These are phyloP conservation scores for Plebejus anna DNA, from an alignment of 2,888 invertebrate species.

Conservation along the genomic window DNA sequence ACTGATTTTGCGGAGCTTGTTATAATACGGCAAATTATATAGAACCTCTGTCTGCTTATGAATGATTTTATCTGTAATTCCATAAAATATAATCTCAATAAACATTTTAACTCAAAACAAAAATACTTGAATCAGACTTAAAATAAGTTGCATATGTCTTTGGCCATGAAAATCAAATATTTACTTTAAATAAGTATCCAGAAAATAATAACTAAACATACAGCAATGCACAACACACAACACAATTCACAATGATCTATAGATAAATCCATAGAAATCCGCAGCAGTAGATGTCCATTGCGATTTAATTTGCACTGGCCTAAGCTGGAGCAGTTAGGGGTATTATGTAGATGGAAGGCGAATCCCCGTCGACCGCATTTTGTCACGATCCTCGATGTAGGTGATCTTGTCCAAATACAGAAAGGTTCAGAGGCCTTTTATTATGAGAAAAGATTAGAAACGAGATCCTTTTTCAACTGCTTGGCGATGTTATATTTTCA, in stretches of 20 bases:
- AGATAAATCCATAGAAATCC: conserved; percentile 4
- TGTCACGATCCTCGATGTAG: conserved; percentile 47
- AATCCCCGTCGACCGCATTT: conserved; percentile 48
- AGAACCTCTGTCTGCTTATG: no score
- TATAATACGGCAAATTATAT: no score
- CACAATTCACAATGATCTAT: neutral
- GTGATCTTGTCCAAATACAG: conserved; percentile 24
- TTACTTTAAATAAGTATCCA: no score
- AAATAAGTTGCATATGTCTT: no score
- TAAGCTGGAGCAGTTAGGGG: conserved; percentile 45
- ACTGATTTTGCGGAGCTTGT: no score
- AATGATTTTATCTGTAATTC: no score
- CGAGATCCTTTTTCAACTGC: neutral
- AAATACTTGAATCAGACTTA: no score
- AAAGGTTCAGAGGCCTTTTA: neutral
- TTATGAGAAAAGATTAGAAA: conserved; percentile 1
- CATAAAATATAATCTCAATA: no score
- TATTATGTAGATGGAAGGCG: conserved; percentile 48
- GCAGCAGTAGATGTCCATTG: neutral
- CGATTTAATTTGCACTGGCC: conserved; percentile 38
- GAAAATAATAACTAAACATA: neutral
- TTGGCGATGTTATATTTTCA: neutral
- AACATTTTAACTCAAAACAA: no score
- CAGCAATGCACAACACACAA: neutral
- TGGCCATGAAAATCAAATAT: no score